A percentile compares a stretch with the other conserved stretches of the same genome.
These are phyloP conservation scores for Solea senegalensis DNA, from an alignment of 2,113 vertebrate genomes.

Conservation along the genomic window DNA sequence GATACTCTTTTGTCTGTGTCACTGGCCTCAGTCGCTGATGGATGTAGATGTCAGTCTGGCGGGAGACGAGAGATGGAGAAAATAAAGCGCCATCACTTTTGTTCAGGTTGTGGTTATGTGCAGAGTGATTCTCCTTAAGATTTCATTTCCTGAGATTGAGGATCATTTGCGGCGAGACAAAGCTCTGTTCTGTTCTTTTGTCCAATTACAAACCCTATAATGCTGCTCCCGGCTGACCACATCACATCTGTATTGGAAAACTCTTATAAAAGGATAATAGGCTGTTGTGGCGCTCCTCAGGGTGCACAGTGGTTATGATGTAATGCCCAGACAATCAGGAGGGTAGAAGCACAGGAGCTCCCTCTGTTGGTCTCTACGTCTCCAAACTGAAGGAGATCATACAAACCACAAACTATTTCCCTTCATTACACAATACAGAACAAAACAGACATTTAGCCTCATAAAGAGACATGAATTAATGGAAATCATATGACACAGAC, in stretches of 20 bases:
- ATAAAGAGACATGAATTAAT: background rate
- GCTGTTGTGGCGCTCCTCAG: slow-evolving; percentile 32
- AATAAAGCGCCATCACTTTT: background rate
- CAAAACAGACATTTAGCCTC: background rate
- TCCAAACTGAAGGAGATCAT: background rate
- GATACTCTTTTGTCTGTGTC: slow-evolving; percentile 36
- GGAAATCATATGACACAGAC: background rate
- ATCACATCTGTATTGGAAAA: slow-evolving; percentile 5
- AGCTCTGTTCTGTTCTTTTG: slow-evolving; percentile 15
- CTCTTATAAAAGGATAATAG: slow-evolving; percentile 21
- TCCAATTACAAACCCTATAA: background rate
- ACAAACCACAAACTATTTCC: too few species aligned
- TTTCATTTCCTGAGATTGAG: slow-evolving; percentile 27
- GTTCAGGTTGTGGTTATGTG: slow-evolving; percentile 14
- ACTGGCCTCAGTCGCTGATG: slow-evolving; percentile 15
- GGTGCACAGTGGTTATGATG: slow-evolving; percentile 33
- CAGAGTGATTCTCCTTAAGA: slow-evolving; percentile 23
- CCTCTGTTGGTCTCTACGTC: slow-evolving; percentile 57
- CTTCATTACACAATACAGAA: background rate
- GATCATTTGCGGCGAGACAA: slow-evolving; percentile 13
- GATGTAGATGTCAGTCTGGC: slow-evolving; percentile 14
- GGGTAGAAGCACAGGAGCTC: slow-evolving; percentile 44
- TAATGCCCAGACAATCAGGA: slow-evolving; percentile 30
- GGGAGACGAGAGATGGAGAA: slow-evolving; percentile 1
- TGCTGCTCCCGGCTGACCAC: background rate